phyloP scores from a whole-genome alignment of 2,888 invertebrate genomes.

The Phasia obesa region DNA sequence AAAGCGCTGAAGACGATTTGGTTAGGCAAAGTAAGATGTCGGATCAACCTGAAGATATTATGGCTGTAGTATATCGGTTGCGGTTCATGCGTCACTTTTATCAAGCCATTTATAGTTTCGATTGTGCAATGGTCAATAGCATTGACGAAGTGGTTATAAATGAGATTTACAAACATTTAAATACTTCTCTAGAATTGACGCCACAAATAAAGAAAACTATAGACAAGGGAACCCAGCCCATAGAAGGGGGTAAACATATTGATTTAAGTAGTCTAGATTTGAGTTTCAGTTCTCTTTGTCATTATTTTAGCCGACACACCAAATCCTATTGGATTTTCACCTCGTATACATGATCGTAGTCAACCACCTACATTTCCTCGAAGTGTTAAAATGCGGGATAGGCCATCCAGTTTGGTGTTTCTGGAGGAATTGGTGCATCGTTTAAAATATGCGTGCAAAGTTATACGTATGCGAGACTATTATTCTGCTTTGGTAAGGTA shows the following conservation, averaged over 20 bases:
- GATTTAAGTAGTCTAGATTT: background rate
- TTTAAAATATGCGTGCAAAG: slow-evolving; percentile 91
- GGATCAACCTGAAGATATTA: slow-evolving; percentile 85
- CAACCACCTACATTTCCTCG: slow-evolving; percentile 99
- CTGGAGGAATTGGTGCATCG: slow-evolving; percentile 91
- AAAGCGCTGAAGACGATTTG: slow-evolving; percentile 94
- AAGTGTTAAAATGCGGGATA: slow-evolving; percentile 94
- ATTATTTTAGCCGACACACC: slow-evolving; percentile 85
- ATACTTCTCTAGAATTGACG: slow-evolving; percentile 91
- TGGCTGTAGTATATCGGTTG: slow-evolving; percentile 90
- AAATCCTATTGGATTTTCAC: slow-evolving; percentile 96
- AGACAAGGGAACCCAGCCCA: slow-evolving; percentile 88
- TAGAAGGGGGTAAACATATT: slow-evolving; percentile 78
- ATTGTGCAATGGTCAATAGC: slow-evolving; percentile 83
- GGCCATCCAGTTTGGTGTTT: slow-evolving; percentile 87
- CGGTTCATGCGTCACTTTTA: slow-evolving; percentile 94
- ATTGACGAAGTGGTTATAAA: slow-evolving; percentile 84
- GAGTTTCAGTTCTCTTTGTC: background rate
- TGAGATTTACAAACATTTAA: slow-evolving; percentile 91
- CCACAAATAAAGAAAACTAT: slow-evolving; percentile 90
- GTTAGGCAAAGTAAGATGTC: slow-evolving; percentile 85
- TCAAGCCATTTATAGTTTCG: slow-evolving; percentile 86
- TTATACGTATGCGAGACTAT: slow-evolving; percentile 89
- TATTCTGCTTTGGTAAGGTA: slow-evolving; percentile 90
- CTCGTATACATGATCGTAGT: slow-evolving; percentile 96